phyloP scores from a whole-genome alignment of 2,888 invertebrate species.

The Abrostola triplasia region DNA sequence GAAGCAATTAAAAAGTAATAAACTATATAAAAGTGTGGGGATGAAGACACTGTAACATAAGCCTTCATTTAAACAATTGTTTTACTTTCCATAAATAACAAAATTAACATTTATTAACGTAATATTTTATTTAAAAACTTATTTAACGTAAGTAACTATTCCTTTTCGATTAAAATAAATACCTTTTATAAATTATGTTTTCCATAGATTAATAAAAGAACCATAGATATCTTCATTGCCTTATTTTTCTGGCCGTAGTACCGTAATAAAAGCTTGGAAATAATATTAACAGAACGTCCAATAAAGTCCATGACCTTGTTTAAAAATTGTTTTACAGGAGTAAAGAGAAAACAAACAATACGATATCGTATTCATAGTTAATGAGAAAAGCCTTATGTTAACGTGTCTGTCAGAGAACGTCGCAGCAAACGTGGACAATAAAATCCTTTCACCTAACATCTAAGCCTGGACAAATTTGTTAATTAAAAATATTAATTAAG shows the following conservation, averaged over 20 bases:
- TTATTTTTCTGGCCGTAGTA: no score
- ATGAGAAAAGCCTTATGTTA: background rate
- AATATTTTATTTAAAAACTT: no score
- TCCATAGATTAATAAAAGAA: background rate
- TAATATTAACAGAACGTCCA: no score
- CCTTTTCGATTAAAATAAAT: no score
- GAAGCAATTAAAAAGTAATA: conserved; percentile 8
- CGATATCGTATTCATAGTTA: background rate
- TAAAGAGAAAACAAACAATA: background rate
- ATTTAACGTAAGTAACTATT: no score
- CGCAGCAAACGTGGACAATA: conserved; percentile 45
- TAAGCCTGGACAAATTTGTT: conserved; percentile 61
- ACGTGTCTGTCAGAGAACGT: conserved; percentile 39
- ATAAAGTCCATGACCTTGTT: no score
- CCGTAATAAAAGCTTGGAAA: no score
- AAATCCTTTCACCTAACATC: conserved; percentile 45
- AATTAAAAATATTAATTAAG: conserved; percentile 48
- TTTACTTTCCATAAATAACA: no score
- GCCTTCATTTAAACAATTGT: background rate
- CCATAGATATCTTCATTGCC: no score
- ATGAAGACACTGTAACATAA: conserved; percentile 7
- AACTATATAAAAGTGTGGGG: background rate
- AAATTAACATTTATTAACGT: no score
- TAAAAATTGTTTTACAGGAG: background rate
- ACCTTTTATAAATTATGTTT: no score